A percentile compares a stretch with the other conserved stretches of the same genome.
Evolutionary conservation across 2,797 vertebrate genomes (phyloP).

Genomic region (Channallabes apus): DNA sequence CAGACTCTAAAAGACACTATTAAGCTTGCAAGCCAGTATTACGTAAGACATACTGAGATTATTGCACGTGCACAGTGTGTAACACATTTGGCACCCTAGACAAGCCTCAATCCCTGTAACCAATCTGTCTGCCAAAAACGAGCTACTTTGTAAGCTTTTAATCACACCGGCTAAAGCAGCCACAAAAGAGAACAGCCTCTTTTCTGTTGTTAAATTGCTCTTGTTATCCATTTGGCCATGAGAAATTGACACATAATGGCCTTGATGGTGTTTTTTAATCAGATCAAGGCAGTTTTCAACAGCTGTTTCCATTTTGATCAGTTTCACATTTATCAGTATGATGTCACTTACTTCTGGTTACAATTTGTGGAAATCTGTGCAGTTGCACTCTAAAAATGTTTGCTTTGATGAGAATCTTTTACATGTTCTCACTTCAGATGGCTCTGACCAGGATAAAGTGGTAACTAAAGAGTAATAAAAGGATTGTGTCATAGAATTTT

Average conservation of each 20-base stretch:
- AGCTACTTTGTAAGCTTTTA: background rate
- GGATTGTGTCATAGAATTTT: background rate
- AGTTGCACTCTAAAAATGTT: background rate
- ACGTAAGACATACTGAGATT: constrained; percentile 74
- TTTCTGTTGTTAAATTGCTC: background rate
- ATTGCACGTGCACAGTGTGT: constrained; percentile 17
- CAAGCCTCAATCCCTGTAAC: background rate
- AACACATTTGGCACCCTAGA: background rate
- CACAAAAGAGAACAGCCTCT: background rate
- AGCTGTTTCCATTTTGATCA: background rate
- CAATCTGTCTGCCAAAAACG: background rate
- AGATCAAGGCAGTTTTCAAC: background rate
- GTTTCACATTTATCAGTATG: background rate
- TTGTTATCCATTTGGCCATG: background rate
- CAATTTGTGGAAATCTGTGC: background rate
- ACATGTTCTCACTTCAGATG: background rate
- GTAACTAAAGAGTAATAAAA: background rate
- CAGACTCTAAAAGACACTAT: constrained; percentile 82
- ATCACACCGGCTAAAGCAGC: background rate
- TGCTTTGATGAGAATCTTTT: background rate
- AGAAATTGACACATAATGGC: background rate
- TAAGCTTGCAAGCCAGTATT: constrained; percentile 78
- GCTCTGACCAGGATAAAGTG: background rate
- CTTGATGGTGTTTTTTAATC: background rate
- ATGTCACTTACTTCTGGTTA: background rate